Conservation (phyloP, 2,113 vertebrate genomes). For the Rhizomys pruinosus region DNA sequence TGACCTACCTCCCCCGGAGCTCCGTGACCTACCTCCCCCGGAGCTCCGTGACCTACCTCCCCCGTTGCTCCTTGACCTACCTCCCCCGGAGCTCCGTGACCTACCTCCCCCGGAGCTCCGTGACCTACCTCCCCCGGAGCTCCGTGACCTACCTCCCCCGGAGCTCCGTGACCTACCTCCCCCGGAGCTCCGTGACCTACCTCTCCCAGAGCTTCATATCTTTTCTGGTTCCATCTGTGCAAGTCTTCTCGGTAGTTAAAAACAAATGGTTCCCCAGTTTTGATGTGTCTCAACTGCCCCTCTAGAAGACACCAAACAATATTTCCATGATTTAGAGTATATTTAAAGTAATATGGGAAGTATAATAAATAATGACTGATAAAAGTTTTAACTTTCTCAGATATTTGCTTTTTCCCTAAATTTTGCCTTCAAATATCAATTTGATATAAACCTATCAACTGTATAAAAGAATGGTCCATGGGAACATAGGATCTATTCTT, state of each 20-base stretch:
- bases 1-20: slow-evolving; percentile 98
- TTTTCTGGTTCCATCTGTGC: slow-evolving; percentile 99
- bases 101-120: slow-evolving; percentile 99
- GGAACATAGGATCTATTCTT: neutral
- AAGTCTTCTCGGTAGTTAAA: slow-evolving; percentile 98
- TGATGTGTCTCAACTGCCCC: slow-evolving; percentile 94
- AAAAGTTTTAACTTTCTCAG: slow-evolving; percentile 52
- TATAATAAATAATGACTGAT: slow-evolving; percentile 39
- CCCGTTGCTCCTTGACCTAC: too few relatives aligned
- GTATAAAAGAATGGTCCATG: neutral
- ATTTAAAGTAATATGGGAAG: slow-evolving; percentile 46
- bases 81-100: slow-evolving; percentile 99
- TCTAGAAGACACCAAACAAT: slow-evolving; percentile 85
- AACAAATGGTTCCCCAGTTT: slow-evolving; percentile 95
- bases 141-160: slow-evolving; percentile 95
- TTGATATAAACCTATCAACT: neutral
- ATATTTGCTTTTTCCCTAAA: slow-evolving; percentile 10
- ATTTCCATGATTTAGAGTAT: slow-evolving; percentile 43
- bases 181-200: slow-evolving; percentile 92
- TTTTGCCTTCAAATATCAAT: neutral
- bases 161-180: slow-evolving; percentile 99
- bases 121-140: slow-evolving; percentile 98
- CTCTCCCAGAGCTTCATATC: slow-evolving; percentile 98
- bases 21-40: slow-evolving; percentile 99
- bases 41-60: too few relatives aligned